Percentiles rank a stretch among this genome's conserved stretches.
Conservation (phyloP, 2,113 vertebrate genomes). For the Mionectes macconnelli region DNA sequence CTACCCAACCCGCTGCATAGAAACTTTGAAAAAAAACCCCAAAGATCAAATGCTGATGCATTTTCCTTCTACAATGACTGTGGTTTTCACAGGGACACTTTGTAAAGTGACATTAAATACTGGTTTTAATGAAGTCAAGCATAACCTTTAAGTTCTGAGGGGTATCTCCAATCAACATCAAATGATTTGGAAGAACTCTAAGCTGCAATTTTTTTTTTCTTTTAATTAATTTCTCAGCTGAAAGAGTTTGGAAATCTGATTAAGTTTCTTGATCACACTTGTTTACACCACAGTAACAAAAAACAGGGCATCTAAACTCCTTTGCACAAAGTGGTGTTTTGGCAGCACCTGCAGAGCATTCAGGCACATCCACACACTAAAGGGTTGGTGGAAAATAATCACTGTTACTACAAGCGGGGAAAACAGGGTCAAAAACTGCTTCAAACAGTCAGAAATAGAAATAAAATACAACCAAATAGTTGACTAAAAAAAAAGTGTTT, state of each 20-base stretch:
- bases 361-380: accelerated
- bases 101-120: not conserved
- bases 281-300: not conserved
- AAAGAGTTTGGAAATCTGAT: not conserved
- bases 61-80: not conserved
- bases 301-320: not conserved
- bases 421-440: not conserved
- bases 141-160: not conserved
- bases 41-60: not conserved
- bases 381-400: not conserved
- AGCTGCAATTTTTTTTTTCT: not conserved
- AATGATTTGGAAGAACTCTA: not conserved
- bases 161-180: not conserved
- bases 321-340: not conserved
- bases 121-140: not conserved
- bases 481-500: not conserved
- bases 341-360: not conserved
- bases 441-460: not conserved
- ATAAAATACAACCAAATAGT: not conserved
- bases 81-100: conserved; percentile 11
- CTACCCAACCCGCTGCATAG: not conserved
- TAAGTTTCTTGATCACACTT: not conserved
- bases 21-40: not conserved
- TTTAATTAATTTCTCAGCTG: conserved; percentile 3
- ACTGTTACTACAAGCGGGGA: not conserved